phyloP scores from a whole-genome alignment of 2,888 invertebrate genomes.

The Meloe dianella region DNA sequence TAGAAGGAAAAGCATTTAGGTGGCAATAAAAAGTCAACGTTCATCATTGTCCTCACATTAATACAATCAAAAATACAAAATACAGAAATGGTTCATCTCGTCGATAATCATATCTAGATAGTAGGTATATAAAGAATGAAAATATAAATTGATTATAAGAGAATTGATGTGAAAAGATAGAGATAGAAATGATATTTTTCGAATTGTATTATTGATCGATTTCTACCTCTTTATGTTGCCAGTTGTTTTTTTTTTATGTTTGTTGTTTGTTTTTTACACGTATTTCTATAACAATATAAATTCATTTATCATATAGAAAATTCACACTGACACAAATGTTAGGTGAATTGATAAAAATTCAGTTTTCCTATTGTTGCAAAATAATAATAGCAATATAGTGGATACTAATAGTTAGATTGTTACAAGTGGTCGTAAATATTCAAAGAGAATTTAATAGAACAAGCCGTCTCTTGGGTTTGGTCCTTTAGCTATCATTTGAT shows the following conservation, averaged over 20 bases:
- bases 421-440: background rate
- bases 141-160: conserved; percentile 21
- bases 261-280: background rate
- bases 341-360: background rate
- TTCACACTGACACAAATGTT: background rate
- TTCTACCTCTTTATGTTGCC: background rate
- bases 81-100: background rate
- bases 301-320: background rate
- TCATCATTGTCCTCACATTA: no score
- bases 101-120: no score
- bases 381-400: background rate
- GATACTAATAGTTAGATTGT: background rate
- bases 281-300: background rate
- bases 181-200: conserved; percentile 5
- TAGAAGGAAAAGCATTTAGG: no score
- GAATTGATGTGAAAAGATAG: conserved; percentile 8
- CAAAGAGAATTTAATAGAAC: background rate
- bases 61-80: background rate
- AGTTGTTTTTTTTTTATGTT: background rate
- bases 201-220: background rate
- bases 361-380: background rate
- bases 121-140: background rate
- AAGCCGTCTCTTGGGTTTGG: background rate
- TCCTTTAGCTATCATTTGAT: background rate
- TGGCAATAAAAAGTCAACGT: background rate